phyloP scores from a whole-genome alignment of 1,140 invertebrate species.

The Grapholita molesta region DNA sequence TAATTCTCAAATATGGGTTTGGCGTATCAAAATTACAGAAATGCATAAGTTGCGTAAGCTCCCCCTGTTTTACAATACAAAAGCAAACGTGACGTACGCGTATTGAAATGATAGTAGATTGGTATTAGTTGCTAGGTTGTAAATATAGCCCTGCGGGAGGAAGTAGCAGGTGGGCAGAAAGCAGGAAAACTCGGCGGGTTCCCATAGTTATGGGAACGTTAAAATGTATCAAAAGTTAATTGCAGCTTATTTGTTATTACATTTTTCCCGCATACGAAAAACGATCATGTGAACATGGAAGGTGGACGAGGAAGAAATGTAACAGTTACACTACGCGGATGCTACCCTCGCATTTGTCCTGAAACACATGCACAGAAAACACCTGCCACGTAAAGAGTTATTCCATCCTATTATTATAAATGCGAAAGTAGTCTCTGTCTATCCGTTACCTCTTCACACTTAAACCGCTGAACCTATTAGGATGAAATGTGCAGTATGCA shows the following conservation, averaged over 20 bases:
- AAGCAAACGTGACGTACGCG: neutral
- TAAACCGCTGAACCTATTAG: too few species aligned
- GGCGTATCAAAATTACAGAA: neutral
- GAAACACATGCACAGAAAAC: too few species aligned
- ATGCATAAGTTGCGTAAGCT: neutral
- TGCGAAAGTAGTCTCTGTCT: too few species aligned
- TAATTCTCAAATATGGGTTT: neutral
- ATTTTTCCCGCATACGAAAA: too few species aligned
- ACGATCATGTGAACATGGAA: too few species aligned
- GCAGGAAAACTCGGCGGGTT: constrained; percentile 26
- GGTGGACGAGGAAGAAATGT: too few species aligned
- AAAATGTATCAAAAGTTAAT: constrained; percentile 7
- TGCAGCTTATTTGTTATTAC: neutral
- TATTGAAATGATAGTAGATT: neutral
- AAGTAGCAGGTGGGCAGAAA: constrained; percentile 47
- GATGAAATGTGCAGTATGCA: too few species aligned
- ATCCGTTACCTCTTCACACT: too few species aligned
- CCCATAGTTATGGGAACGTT: constrained; percentile 36
- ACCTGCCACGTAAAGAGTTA: too few species aligned
- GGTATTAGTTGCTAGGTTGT: constrained; percentile 16
- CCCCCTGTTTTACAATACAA: neutral
- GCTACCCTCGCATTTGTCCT: too few species aligned
- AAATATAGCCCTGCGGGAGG: constrained; percentile 21
- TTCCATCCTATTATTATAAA: too few species aligned
- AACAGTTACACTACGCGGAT: too few species aligned